Conservation (phyloP, 2,113 vertebrate species). For the Daubentonia madagascariensis region DNA sequence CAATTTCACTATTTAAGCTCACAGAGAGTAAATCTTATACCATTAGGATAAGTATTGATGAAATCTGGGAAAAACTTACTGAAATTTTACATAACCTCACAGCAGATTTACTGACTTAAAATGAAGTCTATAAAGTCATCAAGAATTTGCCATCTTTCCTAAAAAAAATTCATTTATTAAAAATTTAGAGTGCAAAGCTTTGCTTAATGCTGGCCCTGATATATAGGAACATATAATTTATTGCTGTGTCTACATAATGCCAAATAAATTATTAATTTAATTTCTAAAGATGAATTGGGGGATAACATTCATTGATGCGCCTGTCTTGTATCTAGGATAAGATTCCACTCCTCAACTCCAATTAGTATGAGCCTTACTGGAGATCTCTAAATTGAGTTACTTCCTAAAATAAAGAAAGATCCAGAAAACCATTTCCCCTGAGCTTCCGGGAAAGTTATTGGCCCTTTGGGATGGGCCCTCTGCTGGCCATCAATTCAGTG, state of each 20-base stretch:
- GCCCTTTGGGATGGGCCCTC: background rate
- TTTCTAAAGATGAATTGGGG: slow-evolving; percentile 1
- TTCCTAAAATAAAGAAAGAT: slow-evolving; percentile 37
- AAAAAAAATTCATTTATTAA: background rate
- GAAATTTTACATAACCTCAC: background rate
- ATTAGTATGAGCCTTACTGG: background rate
- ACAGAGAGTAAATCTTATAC: background rate
- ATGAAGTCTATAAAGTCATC: background rate
- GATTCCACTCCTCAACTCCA: background rate
- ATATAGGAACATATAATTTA: background rate
- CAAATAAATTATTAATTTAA: slow-evolving; percentile 41
- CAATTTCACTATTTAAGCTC: background rate
- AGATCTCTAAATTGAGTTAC: slow-evolving; percentile 8
- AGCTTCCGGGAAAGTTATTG: background rate
- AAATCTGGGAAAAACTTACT: background rate
- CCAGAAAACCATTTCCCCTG: background rate
- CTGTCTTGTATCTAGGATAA: background rate
- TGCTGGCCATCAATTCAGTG: background rate
- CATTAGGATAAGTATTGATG: background rate
- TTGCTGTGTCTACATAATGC: background rate
- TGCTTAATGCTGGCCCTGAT: background rate
- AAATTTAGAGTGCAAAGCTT: background rate
- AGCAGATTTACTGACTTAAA: slow-evolving; percentile 11
- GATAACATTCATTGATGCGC: background rate
- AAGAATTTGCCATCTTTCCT: background rate